Conservation (phyloP, 2,797 vertebrate genomes). For the Sebastes baramenuke region DNA sequence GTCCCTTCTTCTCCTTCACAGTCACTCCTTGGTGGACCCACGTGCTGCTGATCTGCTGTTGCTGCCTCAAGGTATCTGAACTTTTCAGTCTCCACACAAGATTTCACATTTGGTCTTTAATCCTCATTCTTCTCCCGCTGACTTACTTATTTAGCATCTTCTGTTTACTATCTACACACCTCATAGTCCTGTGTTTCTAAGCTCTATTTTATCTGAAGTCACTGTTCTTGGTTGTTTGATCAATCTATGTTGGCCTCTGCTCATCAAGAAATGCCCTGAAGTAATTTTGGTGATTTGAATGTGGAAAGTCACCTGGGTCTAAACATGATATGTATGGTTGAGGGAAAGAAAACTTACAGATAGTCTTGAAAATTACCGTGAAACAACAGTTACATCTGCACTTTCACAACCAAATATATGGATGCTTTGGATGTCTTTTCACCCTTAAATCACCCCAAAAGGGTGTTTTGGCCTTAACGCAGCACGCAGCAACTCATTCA, state of each 20-base stretch:
- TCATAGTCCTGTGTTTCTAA: not conserved
- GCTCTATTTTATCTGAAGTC: not conserved
- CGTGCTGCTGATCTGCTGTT: slow-evolving; percentile 36
- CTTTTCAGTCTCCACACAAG: slow-evolving; percentile 7
- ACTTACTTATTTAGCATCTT: not conserved
- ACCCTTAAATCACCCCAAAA: not conserved
- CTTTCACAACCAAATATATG: not conserved
- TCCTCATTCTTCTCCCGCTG: not conserved
- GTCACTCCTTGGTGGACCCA: slow-evolving; percentile 35
- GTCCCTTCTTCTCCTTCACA: slow-evolving; percentile 21
- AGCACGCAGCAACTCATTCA: too few species aligned
- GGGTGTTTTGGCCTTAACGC: not conserved
- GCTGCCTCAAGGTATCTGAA: slow-evolving; percentile 47
- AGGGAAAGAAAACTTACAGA: not conserved
- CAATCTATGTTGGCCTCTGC: not conserved
- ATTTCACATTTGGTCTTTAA: not conserved
- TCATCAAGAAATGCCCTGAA: not conserved
- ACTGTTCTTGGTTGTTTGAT: not conserved
- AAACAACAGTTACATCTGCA: not conserved
- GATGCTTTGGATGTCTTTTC: not conserved
- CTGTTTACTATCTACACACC: not conserved
- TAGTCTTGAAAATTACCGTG: not conserved
- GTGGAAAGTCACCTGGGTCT: not conserved
- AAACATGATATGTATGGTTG: not conserved
- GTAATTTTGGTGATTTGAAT: not conserved